Base-by-base conservation (phyloP, 2,113 vertebrate genomes). In the Macrotus californicus region DNA sequence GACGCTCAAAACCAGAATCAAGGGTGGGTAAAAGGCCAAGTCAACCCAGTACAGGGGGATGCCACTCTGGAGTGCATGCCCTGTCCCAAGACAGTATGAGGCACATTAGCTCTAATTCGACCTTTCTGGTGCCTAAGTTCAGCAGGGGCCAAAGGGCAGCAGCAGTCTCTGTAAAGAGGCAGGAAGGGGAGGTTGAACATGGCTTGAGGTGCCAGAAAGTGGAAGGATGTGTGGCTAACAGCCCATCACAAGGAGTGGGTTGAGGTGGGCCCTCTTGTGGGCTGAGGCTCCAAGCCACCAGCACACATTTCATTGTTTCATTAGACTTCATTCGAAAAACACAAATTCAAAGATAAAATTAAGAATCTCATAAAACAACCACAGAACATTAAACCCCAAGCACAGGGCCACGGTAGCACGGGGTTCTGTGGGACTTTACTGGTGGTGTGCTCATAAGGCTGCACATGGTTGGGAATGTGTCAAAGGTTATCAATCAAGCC, bases 311-410 rank as follows among this genome's bases (percentile, higher is more conserved):
- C 22, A n/a, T 36, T 61, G 64, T 66, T 54, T 66, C 22, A 66
- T 16, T 36, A 46, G 46, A 77, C 21, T 79, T 95, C 34, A 36
- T 87, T 61, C 21, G 11, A 67, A 39, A 95, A 93, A 48, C n/a
- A 56, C 12, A 91, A n/a, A 56, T 59, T 56, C 41, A 75, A 93
- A 76, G 46, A 69, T 41, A 82, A 34, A 56, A n/a, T 43, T 31
- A 80, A 85, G 41, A 91, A 52, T 79, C 54, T 95, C 54, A 75
- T 29, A 75, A 39, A n/a, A 82, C 7, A 50, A 19, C 3, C 10
- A 10, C 12, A 76, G 39, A 52, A n/a, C 4, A 5, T 67, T 41
- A 34, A 43, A 10, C 8, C 15, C 34, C 26, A 56, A 7, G 31
- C 11, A 24, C 12, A 6, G 43, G 10, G 10, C 18, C 10, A 11